Evolutionary conservation across 2,113 vertebrate genomes (phyloP).

Genomic region (Orycteropus afer): DNA sequence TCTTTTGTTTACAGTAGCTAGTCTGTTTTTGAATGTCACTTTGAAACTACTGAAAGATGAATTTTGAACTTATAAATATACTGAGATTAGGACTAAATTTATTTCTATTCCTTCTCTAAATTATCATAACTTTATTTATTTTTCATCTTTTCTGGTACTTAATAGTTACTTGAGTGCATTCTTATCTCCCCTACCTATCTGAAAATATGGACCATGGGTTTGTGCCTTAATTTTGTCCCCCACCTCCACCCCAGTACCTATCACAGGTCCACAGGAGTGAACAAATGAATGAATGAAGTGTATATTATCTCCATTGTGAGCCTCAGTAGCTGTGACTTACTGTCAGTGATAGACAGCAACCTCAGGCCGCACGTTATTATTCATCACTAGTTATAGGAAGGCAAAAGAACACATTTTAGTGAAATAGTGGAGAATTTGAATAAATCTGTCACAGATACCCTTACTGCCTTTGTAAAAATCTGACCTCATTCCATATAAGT

Average conservation of each 20-base stretch:
- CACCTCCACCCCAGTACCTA: neutral
- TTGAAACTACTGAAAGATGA: conserved; percentile 13
- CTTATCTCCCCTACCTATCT: neutral
- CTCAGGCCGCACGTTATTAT: neutral
- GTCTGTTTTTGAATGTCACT: conserved; percentile 48
- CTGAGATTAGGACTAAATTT: neutral
- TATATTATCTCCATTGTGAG: neutral
- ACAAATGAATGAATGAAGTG: neutral
- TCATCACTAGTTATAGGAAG: neutral
- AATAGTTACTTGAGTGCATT: neutral
- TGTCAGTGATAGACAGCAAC: neutral
- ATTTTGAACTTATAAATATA: neutral
- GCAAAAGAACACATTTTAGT: conserved; percentile 56
- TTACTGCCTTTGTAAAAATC: conserved; percentile 74
- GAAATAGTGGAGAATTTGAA: conserved; percentile 50
- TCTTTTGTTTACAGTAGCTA: neutral
- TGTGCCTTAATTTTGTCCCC: conserved; percentile 24
- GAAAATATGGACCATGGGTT: conserved; percentile 25
- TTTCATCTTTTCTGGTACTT: neutral
- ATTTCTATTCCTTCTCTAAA: neutral
- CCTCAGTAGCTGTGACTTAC: neutral
- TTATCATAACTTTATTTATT: neutral
- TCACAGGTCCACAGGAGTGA: neutral
- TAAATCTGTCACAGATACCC: conserved; percentile 60
- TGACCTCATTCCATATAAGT: conserved; percentile 80